Evolutionary conservation across 2,797 vertebrate genomes (phyloP), one percentile per base, ranked within the genome.

Genomic region (Picus viridis): DNA sequence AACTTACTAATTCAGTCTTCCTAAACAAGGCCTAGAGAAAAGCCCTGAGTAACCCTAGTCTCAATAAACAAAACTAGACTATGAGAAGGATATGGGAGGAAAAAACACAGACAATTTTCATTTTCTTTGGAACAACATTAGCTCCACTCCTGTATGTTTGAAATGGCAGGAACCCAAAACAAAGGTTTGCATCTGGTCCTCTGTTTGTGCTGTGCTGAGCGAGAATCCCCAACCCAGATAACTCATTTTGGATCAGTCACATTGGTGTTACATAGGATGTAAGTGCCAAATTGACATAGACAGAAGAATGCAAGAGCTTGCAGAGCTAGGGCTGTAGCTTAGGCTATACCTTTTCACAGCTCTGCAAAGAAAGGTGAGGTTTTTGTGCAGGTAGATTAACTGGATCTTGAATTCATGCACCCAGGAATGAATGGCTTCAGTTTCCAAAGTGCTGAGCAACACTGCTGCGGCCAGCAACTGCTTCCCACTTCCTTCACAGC

Each of bases 101-200:
- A 90, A 94, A 90, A 91, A 63, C 1, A 51, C 87, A 93, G 94
- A 87, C 85, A 88, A 57, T 90, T 88, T 90, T 59, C 70, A 86
- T 89, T 95, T 75, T 90, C 62, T 91, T 95, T 59, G 64, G 96
- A 96, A 93, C 62, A 75, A 73, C 95, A 93, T 94, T 86, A 95
- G 58, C 26, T 64, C 68, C 64, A 54, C 72, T 94, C 16, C 10
- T 69, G 85, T 90, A 67, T 88, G 88, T 90, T 93, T 94, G 92
- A 95, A 64, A 86, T 92, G 91, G 93, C 85, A 79, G 77, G 59
- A 83, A 59, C 87, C 95, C 92, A 95, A 95, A 93, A 54, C 84
- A 95, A 95, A 92, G 78, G 80, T 89, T 92, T 94, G 68, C 82
- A 81, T 92, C 89, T 95, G 92, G 82, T 80, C 72, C 65, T 87